Base-by-base conservation (phyloP, 2,888 invertebrate genomes). In the Acleris holmiana region DNA sequence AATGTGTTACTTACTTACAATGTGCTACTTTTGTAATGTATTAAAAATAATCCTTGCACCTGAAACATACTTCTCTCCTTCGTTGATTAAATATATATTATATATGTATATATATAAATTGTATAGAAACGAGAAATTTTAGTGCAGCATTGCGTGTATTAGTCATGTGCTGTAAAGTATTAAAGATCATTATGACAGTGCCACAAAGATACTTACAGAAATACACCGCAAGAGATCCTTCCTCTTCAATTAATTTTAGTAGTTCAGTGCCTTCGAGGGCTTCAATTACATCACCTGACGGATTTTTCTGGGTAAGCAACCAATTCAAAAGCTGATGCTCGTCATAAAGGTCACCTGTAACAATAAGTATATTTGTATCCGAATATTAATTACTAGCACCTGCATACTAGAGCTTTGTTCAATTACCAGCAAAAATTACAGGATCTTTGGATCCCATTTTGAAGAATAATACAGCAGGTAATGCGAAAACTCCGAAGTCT, bases 221-320 rank as follows among this genome's bases (percentile, higher is more conserved):
- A 85, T 97, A 98, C 29, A 98, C 96, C 7, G 98, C 98, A 70
- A 98, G 91, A 44, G 97, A 96, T 72, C 96, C 95, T 49, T 97
- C 96, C 68, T 96, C 95, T 78, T 96, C 94, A 72, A 98, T 97
- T 66, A 97, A 84, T 67, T 95, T 93, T 49, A 95, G 85, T 58
- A 98, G 91, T 62, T 95, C 95, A 77, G 96, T 96, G 48, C 98
- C 98, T 85, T 97, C 97, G 18, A 97, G 89, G 72, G 96, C 97
- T 90, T 98, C 98, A 73, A 98, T 98, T 57, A 97, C 95, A 81
- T 98, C 98, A 49, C 97, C 97, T 53, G 96, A 95, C 58, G 98
- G 98, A 90, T 98, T 97, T 85, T 98, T 98, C 88, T 98, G 97
- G 46, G 97, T 96, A 76, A 98, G 85, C 66, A 98, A 89, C 98